These are phyloP conservation scores for Saturnia pavonia DNA, from an alignment of 2,888 invertebrate genomes.

Conservation along the genomic window DNA sequence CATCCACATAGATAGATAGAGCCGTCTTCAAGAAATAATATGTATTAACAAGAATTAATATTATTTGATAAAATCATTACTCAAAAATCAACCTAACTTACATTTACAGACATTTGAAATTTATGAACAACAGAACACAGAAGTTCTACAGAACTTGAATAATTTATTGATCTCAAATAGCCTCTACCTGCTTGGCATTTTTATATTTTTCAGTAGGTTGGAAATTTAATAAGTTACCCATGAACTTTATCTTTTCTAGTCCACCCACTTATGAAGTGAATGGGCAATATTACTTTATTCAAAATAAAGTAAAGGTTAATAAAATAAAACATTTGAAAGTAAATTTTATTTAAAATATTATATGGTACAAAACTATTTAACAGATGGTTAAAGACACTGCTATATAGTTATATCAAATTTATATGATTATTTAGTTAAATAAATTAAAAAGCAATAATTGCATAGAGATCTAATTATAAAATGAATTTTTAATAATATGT, in stretches of 20 bases:
- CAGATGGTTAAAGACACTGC: neutral
- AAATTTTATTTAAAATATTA: neutral
- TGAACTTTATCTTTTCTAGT: neutral
- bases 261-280: neutral
- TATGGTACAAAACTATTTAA: neutral
- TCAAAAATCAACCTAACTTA: neutral
- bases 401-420: neutral
- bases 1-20: too few species aligned
- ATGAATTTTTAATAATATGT: too few species aligned
- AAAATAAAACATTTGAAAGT: neutral
- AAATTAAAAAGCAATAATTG: neutral
- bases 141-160: neutral
- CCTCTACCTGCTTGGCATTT: neutral
- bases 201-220: neutral
- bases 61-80: too few species aligned
- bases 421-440: neutral
- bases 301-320: neutral
- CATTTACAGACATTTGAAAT: neutral
- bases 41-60: too few species aligned
- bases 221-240: neutral
- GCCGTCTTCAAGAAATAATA: too few species aligned
- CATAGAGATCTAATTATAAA: neutral
- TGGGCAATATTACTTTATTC: neutral
- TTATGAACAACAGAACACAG: too few species aligned
- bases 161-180: neutral